A percentile compares a stretch with the other conserved stretches of the same genome.
Conservation (phyloP, 2,113 vertebrate species). For the Connochaetes taurinus region DNA sequence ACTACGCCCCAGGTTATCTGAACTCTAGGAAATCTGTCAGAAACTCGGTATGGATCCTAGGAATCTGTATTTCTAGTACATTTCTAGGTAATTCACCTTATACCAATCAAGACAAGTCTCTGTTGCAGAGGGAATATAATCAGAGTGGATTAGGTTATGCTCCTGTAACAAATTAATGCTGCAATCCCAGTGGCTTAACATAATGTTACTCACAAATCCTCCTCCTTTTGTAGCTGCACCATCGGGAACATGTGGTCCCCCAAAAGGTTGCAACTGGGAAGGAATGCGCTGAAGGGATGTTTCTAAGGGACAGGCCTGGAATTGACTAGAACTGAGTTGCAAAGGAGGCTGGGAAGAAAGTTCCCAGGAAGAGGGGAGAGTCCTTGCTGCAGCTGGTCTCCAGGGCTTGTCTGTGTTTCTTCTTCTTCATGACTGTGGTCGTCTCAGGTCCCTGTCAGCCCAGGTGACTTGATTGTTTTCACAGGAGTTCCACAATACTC, state of each 20-base stretch:
- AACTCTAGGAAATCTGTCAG: not conserved
- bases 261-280: not conserved
- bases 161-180: not conserved
- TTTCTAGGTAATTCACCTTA: not conserved
- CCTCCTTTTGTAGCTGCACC: not conserved
- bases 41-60: not conserved
- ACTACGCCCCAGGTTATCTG: not conserved
- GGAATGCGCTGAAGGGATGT: not conserved
- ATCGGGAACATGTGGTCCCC: not conserved
- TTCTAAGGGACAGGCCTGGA: not conserved
- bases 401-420: not conserved
- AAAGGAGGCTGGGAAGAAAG: not conserved
- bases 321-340: not conserved
- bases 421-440: not conserved
- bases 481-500: not conserved
- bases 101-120: not conserved
- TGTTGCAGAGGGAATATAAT: not conserved
- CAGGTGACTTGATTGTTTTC: not conserved
- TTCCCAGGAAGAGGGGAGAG: not conserved
- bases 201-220: not conserved
- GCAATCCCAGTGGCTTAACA: not conserved
- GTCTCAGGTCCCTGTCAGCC: not conserved
- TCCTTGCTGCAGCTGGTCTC: not conserved
- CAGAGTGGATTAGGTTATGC: not conserved
- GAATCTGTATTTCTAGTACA: not conserved